Evolutionary conservation across 2,888 invertebrate genomes (phyloP), one percentile per base, ranked within the genome.

Genomic region (Drosophila pseudotalamancana): DNA sequence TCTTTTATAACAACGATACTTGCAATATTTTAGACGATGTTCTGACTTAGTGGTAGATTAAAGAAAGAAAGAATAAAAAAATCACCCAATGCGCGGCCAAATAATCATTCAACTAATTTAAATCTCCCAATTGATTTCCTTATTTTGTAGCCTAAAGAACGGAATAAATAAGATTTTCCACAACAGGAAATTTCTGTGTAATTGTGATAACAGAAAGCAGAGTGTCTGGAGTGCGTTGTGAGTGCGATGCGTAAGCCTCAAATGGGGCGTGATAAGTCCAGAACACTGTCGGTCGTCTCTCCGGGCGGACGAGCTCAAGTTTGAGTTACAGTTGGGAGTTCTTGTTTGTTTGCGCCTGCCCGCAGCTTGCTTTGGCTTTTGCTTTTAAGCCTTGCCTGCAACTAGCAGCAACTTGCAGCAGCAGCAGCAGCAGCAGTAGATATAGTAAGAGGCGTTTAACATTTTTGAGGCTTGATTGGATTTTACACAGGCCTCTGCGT

Each of bases 391-490:
- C 54, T 29, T 23, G 21, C 37, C 46, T 19, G 12, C 39, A 39
- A 21, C 16, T 25, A 42, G 25, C 6, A 16, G 40, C 40, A 8
- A 14, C 12, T 27, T 11, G 49, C 21, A 32, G 25, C 53, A 63
- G 79, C 51, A 23, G 29, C 27, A 35, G 68, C 63, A 80, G 84
- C 51, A 16, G 31, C 19, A 45, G 59, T n/a, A 31, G 45, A 4
- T 43, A 12, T 49, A 25, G 34, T 19, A 45, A 59, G 62, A 82
- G 83, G 77, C 88, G 80, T 75, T 79, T 83, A 86, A 83, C 70
- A 88, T 88, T 85, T 86, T 88, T 85, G 87, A 83, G 84, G 86
- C 88, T 88, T 88, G 84, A 85, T 85, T 85, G 80, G 88, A 88
- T 84, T 84, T 86, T 77, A 66, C 77, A 66, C 67, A 68, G 74